phyloP scores from a whole-genome alignment of 2,113 vertebrate species.

The Ctenodactylus gundi region DNA sequence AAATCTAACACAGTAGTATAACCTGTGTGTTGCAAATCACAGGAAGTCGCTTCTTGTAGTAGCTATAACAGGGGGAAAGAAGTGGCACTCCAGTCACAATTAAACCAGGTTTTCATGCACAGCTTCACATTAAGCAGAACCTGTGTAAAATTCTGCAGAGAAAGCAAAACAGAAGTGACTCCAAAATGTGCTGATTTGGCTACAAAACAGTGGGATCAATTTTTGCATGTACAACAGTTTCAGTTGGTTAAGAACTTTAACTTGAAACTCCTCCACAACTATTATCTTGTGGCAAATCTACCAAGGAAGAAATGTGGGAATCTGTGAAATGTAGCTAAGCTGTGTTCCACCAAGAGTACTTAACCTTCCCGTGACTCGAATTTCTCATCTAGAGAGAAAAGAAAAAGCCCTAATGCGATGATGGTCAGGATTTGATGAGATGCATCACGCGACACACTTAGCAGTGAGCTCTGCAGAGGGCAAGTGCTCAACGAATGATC shows the following conservation, averaged over 20 bases:
- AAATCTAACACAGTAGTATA: background rate
- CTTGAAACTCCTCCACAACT: background rate
- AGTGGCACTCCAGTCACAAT: slow-evolving; percentile 33
- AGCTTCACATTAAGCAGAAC: slow-evolving; percentile 62
- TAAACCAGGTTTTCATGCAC: slow-evolving; percentile 54
- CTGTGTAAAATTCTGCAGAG: slow-evolving; percentile 44
- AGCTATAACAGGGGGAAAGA: background rate
- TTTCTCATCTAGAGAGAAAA: background rate
- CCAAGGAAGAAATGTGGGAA: background rate
- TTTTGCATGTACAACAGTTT: slow-evolving; percentile 23
- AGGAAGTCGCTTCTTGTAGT: background rate
- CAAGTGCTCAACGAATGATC: background rate
- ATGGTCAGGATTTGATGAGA: background rate
- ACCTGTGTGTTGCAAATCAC: background rate
- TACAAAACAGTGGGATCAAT: slow-evolving; percentile 46
- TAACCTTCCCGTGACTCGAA: background rate
- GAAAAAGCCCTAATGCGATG: background rate
- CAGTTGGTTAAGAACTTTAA: background rate
- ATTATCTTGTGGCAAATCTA: background rate
- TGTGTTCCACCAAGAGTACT: background rate
- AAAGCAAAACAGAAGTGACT: slow-evolving; percentile 55
- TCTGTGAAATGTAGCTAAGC: background rate
- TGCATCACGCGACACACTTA: background rate
- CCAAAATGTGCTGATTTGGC: slow-evolving; percentile 64
- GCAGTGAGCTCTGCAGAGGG: background rate